Percentiles rank a stretch among this genome's conserved stretches.
Conservation (phyloP, 2,888 invertebrate genomes). For the Agrotis puta region DNA sequence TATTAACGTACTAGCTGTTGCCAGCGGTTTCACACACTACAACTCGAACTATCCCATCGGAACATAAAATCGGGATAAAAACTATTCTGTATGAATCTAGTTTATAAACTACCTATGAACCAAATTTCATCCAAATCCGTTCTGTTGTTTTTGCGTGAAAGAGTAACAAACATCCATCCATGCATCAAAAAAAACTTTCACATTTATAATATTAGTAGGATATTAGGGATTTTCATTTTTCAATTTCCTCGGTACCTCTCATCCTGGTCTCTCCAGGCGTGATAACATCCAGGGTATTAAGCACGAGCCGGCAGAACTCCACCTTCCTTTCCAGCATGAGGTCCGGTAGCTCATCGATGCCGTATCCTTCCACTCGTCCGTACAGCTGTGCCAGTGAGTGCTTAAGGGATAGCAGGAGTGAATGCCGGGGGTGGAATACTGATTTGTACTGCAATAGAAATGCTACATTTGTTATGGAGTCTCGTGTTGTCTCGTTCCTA, state of each 20-base stretch:
- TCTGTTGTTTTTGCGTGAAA: too few relatives aligned
- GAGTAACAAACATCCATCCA: too few relatives aligned
- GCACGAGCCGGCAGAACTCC: conserved; percentile 93
- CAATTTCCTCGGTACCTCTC: conserved; percentile 90
- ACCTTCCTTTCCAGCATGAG: conserved; percentile 94
- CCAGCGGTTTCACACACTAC: too few relatives aligned
- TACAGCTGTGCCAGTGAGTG: conserved; percentile 95
- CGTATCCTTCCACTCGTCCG: conserved; percentile 94
- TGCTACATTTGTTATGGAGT: background rate
- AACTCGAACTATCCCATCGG: too few relatives aligned
- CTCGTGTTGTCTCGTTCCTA: background rate
- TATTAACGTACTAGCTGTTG: too few relatives aligned
- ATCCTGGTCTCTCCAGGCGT: conserved; percentile 95
- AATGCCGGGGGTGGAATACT: conserved; percentile 95
- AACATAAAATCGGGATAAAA: too few relatives aligned
- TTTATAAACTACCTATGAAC: too few relatives aligned
- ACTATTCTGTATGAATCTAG: too few relatives aligned
- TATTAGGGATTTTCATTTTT: too few relatives aligned
- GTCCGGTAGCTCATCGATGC: conserved; percentile 93
- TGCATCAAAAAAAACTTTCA: too few relatives aligned
- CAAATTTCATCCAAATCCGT: too few relatives aligned
- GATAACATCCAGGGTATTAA: conserved; percentile 93
- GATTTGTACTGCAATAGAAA: conserved; percentile 90
- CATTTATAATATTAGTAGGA: too few relatives aligned
- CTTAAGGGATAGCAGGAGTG: conserved; percentile 92